Base-by-base conservation (phyloP, 2,113 vertebrate genomes). In the Dromaius novaehollandiae region DNA sequence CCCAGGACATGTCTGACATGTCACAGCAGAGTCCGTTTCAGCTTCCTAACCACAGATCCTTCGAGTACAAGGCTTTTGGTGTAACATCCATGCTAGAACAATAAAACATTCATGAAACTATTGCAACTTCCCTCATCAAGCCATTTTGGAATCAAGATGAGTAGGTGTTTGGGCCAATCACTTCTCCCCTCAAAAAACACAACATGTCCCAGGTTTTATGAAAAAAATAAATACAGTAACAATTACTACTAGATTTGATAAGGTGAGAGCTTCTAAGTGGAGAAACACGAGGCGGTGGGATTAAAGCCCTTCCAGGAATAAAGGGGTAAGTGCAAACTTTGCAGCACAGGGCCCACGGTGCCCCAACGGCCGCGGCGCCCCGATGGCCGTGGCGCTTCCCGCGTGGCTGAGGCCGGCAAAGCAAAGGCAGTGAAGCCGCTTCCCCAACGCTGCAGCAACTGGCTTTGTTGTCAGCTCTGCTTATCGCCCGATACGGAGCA, bases 391-490 rank as follows among this genome's bases (percentile, higher is more conserved):
- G 46, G 8, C 18, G 30, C 55, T 32, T 58, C 28, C 55, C 55
- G 4, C 15, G 12, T 0, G 2, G 60, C 34, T 13, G 13, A 51
- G 30, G 14, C 70, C 30, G 36, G 56, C 40, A n/a, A 82, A 50
- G 51, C 30, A 48, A 8, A n/a, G 40, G 50, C 60, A 87, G 28
- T 24, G 46, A 8, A 10, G 3, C 0, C 0, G 9, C 36, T 34
- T 15, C 34, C 60, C 9, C 2, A 32, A 7, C 4, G 1, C 6
- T 7, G 58, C 80, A 9, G 19, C 6, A 7, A 25, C 0, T 1
- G 21, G 13, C 34, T 48, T 17, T 13, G 1, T 6, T 0, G 0
- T 71, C 48, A 44, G n/a, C 16, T 13, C 34, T 10, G 10, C 13
- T 38, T 28, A 11, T 7, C 15, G 55, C 60, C 76, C 22, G 3